Evolutionary conservation across 2,797 vertebrate genomes (phyloP), one percentile per base, ranked within the genome.

Genomic region (Lemur catta): DNA sequence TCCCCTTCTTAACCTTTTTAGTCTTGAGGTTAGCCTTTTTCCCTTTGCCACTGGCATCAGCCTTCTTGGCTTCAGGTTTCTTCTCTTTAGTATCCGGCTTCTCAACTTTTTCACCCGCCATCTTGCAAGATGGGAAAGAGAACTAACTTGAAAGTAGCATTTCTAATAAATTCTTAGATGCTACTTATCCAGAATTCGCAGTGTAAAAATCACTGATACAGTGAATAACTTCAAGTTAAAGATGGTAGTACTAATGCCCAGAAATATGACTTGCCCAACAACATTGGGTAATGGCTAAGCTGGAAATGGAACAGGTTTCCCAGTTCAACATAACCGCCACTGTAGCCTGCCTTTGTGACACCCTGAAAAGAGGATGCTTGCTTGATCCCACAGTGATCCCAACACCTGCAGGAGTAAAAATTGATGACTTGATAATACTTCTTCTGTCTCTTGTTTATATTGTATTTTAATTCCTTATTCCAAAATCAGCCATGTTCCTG

Each of bases 401-500:
- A 67, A 33, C 26, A 84, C 43, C 41, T 33, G 17, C 12, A 43
- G 7, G 38, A 69, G 20, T 13, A 69, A 91, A 22, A 52, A 55
- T 20, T 20, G n/a, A 20, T 41, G 78, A 50, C 28, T 78, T 75
- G 26, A 14, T 78, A n/a, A 24, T 48, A 24, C 74, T 84, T 84
- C 17, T 87, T 57, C 89, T 61, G 50, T 15, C 13, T 94, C 28
- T 61, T 78, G 3, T 94, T 78, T 38, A 67, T 33, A 13, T 38
- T 67, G 24, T 46, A 75, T 79, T 96, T 96, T 71, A 30, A 81
- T 33, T 76, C 89, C 57, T 78, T 79, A 84, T 69, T 94, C 59
- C n/a, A 65, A 79, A 95, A 55, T 79, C 33, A 48, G 48, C 46
- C 84, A 75, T 84, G 30, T 52, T 82, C 41, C 52, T 55, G 63